phyloP scores from a whole-genome alignment of 2,113 vertebrate genomes.

The Balaeniceps rex region DNA sequence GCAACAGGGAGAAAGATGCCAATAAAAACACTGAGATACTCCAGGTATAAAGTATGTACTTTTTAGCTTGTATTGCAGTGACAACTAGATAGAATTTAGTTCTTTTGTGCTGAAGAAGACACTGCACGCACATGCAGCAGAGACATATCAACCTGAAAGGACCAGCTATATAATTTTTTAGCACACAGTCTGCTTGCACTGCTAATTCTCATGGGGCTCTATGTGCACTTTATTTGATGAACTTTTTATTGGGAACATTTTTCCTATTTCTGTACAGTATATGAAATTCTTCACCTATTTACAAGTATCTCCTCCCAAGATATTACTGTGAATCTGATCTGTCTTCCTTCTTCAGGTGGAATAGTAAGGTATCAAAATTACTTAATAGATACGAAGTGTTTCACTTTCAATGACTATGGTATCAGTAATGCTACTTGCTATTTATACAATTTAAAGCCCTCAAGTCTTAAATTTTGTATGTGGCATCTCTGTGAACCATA shows the following conservation, averaged over 20 bases:
- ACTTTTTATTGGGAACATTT: background rate
- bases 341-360: background rate
- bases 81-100: background rate
- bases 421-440: background rate
- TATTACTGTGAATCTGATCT: background rate
- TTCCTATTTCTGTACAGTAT: accelerated
- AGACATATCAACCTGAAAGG: background rate
- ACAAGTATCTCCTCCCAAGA: background rate
- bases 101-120: background rate
- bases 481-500: constrained; percentile 9
- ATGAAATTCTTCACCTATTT: background rate
- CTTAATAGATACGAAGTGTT: background rate
- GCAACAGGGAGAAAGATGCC: background rate
- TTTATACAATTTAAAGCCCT: background rate
- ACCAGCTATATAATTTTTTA: too few relatives aligned
- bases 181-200: background rate
- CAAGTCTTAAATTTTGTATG: background rate
- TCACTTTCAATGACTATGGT: background rate
- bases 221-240: background rate
- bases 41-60: background rate
- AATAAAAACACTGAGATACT: background rate
- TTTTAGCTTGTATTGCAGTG: background rate
- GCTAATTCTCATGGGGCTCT: accelerated
- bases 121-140: background rate
- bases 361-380: background rate